Evolutionary conservation across 2,888 invertebrate genomes (phyloP).

Genomic region (Flabesymbios commensalis): DNA sequence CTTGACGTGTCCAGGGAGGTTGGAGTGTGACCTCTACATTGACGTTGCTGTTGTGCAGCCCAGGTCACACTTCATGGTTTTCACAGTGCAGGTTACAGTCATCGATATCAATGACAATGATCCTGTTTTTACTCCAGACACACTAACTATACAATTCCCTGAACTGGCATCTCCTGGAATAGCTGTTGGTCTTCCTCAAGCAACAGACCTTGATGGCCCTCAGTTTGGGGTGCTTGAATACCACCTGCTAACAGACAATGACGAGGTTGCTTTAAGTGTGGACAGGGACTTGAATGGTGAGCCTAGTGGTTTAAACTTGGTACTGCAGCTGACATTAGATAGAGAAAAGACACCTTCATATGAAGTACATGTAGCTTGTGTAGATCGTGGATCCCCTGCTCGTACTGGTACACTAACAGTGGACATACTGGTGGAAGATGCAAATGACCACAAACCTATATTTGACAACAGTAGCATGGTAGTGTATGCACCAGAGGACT

Average conservation of each 20-base stretch:
- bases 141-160: background rate
- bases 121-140: background rate
- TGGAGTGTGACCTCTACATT: constrained; percentile 1
- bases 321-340: constrained; percentile 17
- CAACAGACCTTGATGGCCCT: constrained; percentile 5
- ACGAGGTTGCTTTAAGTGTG: constrained; percentile 1
- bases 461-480: no score
- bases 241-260: background rate
- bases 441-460: constrained; percentile 30
- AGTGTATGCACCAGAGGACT: no score
- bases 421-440: constrained; percentile 38
- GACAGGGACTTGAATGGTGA: constrained; percentile 14
- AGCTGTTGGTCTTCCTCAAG: background rate
- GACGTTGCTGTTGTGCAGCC: constrained; percentile 8
- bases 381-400: constrained; percentile 42
- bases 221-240: background rate
- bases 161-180: background rate
- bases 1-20: background rate
- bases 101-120: constrained; percentile 7
- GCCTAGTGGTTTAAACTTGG: no score
- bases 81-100: background rate
- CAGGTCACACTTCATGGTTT: background rate
- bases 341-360: constrained; percentile 13
- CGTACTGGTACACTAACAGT: constrained; percentile 34
- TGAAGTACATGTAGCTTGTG: constrained; percentile 43